Evolutionary conservation across 2,113 vertebrate species (phyloP), one percentile per base, ranked within the genome.

Genomic region (Ploceus nigricollis): DNA sequence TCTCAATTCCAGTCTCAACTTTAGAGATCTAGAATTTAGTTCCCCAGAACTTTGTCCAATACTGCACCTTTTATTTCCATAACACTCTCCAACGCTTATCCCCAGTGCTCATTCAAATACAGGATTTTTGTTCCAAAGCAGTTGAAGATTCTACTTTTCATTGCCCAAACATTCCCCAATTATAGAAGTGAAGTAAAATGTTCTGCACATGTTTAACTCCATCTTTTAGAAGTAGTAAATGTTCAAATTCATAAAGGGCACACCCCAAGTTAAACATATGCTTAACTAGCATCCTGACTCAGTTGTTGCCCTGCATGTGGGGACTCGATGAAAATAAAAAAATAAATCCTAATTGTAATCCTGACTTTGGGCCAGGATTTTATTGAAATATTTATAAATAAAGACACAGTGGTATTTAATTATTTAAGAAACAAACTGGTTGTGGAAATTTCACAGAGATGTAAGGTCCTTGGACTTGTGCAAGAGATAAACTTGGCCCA

Each of bases 351-450:
- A 40, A 75, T 48, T 89, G 44, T 64, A 87, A 79, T 79, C 50
- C 30, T 65, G 57, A 85, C 16, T 91, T 69, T 33, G 15, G 37
- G 31, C 42, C 78, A 88, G 54, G 13, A 88, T 86, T 94, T 92
- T 86, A 58, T 64, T 88, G 25, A 28, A 95, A 71, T 75, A 54
- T 87, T 95, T 95, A 66, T 78, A 93, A 92, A 88, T 83, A 83
- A 89, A 42, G 35, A 45, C 3, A 5, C 7, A 3, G 56, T 35
- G 20, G 8, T 48, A 68, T 79, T 93, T 87, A 94, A 93, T 94
- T 89, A 95, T 93, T 92, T 89, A 94, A 84, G 80, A 87, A 92
- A 71, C n/a, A 81, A 94, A 86, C 30, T 88, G 10, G 19, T 76
- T 70, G 50, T 81, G 30, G 53, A 89, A 94, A 89, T 75, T 77